These are phyloP conservation scores for Nesogale talazaci DNA, from an alignment of 2,113 vertebrate species.

Conservation along the genomic window DNA sequence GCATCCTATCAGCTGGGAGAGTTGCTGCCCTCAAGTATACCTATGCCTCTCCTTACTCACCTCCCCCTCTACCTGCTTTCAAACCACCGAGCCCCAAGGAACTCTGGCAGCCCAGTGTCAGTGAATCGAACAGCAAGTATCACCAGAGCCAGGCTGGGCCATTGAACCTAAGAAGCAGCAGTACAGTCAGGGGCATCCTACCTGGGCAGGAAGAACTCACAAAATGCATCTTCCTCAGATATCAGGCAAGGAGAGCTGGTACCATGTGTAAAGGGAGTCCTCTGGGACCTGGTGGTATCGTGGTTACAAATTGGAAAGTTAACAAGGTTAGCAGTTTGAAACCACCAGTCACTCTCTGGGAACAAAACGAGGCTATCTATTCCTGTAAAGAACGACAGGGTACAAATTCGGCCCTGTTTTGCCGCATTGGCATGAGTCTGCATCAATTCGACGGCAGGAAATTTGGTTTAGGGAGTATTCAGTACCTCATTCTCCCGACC, in stretches of 20 bases:
- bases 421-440: no score
- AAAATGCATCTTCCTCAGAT: not conserved
- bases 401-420: no score
- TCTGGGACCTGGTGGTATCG: no score
- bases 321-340: no score
- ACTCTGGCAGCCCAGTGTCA: not conserved
- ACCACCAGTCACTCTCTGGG: no score
- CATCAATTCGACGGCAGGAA: no score
- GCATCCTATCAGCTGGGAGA: not conserved
- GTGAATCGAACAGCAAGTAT: not conserved
- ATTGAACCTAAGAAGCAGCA: not conserved
- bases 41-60: not conserved
- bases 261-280: no score
- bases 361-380: no score
- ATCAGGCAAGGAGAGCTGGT: not conserved
- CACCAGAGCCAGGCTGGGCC: not conserved
- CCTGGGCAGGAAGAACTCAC: not conserved
- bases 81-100: not conserved
- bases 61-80: no score
- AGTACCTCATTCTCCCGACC: not conserved
- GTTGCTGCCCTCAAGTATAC: not conserved
- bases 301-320: no score
- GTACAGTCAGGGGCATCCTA: not conserved
- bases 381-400: no score
- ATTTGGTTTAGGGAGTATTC: no score